Conservation (phyloP, 2,113 vertebrate species). For the Hippolais icterina region DNA sequence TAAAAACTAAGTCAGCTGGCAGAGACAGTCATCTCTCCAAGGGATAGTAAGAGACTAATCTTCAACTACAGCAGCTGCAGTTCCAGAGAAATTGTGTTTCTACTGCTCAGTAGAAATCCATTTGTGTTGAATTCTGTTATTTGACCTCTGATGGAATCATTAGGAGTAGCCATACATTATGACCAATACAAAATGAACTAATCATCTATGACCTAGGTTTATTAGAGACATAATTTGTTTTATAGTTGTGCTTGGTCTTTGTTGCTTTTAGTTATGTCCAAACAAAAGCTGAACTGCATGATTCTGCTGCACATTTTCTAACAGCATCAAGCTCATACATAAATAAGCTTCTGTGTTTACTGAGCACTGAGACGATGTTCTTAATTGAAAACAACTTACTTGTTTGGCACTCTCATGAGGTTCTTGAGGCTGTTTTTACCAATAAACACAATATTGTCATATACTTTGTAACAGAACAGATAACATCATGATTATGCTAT, state of each 20-base stretch:
- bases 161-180: slow-evolving; percentile 65
- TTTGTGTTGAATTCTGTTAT: slow-evolving; percentile 77
- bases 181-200: slow-evolving; percentile 63
- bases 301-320: slow-evolving; percentile 31
- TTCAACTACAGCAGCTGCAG: slow-evolving; percentile 78
- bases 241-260: slow-evolving; percentile 32
- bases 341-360: slow-evolving; percentile 62
- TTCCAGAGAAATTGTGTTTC: slow-evolving; percentile 77
- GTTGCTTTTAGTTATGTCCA: slow-evolving; percentile 6
- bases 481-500: slow-evolving; percentile 28
- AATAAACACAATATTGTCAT: slow-evolving; percentile 46
- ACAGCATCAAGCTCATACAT: slow-evolving; percentile 56
- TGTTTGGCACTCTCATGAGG: slow-evolving; percentile 20
- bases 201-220: slow-evolving; percentile 40
- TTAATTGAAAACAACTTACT: slow-evolving; percentile 72
- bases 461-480: slow-evolving; percentile 39
- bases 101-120: slow-evolving; percentile 71
- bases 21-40: slow-evolving; percentile 80
- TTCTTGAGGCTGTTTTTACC: slow-evolving; percentile 64
- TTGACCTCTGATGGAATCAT: slow-evolving; percentile 77
- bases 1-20: slow-evolving; percentile 84
- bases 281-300: slow-evolving; percentile 33
- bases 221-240: slow-evolving; percentile 24
- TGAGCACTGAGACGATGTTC: neutral
- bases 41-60: slow-evolving; percentile 81